Percentiles rank a stretch among this genome's conserved stretches.
Evolutionary conservation across 2,113 vertebrate species (phyloP).

Genomic region (Ramphastos sulfuratus): DNA sequence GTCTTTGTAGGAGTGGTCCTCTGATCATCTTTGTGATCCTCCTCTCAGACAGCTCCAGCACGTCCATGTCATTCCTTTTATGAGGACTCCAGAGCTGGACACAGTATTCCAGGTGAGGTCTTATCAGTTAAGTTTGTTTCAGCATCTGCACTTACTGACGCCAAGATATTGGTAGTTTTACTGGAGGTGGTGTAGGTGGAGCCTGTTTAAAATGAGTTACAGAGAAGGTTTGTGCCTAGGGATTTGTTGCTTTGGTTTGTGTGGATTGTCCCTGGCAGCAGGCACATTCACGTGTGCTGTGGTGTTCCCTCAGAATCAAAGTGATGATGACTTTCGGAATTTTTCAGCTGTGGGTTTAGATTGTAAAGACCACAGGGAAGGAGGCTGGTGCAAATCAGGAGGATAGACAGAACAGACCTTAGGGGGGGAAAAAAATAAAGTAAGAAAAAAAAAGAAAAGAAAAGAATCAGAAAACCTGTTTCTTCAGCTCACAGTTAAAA

Average conservation of each 20-base stretch:
- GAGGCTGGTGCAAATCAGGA: background rate
- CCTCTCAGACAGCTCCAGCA: too few species aligned
- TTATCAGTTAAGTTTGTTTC: background rate
- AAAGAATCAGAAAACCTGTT: background rate
- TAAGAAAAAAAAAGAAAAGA: background rate
- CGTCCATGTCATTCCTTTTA: too few species aligned
- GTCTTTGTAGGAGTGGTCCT: too few species aligned
- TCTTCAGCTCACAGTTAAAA: background rate
- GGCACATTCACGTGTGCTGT: fast-evolving
- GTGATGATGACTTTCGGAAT: background rate
- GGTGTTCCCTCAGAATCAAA: background rate
- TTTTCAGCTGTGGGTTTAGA: background rate
- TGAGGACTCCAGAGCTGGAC: too few species aligned
- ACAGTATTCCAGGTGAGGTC: too few species aligned
- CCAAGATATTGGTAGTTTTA: background rate
- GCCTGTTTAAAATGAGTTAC: background rate
- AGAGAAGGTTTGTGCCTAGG: background rate
- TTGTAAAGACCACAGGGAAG: background rate
- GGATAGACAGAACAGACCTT: background rate
- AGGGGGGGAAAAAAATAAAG: background rate
- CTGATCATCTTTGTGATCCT: too few species aligned
- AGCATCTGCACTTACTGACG: background rate
- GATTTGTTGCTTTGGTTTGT: background rate
- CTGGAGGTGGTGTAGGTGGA: background rate
- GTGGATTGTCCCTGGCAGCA: background rate